Percentiles rank a stretch among this genome's conserved stretches.
Conservation (phyloP, 2,888 invertebrate genomes). For the Synanthedon tipuliformis region DNA sequence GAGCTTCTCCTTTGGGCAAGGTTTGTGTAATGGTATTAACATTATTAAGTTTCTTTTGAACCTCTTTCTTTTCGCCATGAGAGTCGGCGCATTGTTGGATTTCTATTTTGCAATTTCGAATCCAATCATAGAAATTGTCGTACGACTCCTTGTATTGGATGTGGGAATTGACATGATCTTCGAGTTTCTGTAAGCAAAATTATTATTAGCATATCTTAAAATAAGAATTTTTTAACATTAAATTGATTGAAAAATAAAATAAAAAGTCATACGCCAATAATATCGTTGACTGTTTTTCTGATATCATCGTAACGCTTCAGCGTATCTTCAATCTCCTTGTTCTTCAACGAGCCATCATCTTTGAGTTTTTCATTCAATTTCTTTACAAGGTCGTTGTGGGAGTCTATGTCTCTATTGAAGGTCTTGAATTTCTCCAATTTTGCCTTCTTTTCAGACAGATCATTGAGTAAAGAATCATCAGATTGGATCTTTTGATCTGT, state of each 20-base stretch:
- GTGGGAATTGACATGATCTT: slow-evolving; percentile 87
- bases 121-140: slow-evolving; percentile 87
- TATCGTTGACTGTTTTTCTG: slow-evolving; percentile 73
- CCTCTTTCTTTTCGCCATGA: slow-evolving; percentile 86
- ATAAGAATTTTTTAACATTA: not conserved
- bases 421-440: slow-evolving; percentile 88
- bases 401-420: slow-evolving; percentile 83
- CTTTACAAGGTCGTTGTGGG: slow-evolving; percentile 82
- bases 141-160: slow-evolving; percentile 87
- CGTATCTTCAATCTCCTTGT: slow-evolving; percentile 76
- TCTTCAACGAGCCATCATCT: slow-evolving; percentile 76
- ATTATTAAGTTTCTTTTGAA: slow-evolving; percentile 80
- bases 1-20: slow-evolving; percentile 76
- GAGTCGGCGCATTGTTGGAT: slow-evolving; percentile 88
- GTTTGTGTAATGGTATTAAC: slow-evolving; percentile 77
- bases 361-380: slow-evolving; percentile 79
- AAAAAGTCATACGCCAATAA: slow-evolving; percentile 69
- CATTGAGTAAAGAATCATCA: slow-evolving; percentile 80
- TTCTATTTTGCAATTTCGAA: slow-evolving; percentile 82
- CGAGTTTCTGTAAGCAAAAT: slow-evolving; percentile 69
- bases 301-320: slow-evolving; percentile 78
- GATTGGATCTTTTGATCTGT: slow-evolving; percentile 85
- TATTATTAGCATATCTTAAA: slow-evolving; percentile 2
- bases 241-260: not conserved
- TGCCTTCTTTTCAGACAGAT: slow-evolving; percentile 91